Base-by-base conservation (phyloP, 2,113 vertebrate species). In the Chaetodon auriga region DNA sequence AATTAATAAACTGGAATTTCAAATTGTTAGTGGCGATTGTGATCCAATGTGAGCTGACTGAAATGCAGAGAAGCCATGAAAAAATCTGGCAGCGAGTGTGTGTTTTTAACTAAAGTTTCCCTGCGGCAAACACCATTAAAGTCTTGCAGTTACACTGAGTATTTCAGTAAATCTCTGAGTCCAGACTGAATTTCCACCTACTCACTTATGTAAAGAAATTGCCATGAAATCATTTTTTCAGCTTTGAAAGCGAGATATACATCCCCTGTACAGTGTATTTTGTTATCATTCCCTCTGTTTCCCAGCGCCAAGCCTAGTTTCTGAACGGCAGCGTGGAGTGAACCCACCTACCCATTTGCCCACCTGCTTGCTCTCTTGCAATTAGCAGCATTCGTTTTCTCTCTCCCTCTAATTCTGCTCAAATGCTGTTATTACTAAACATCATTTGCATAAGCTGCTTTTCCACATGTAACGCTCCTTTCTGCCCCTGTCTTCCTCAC, bases 381-480 rank as follows among this genome's bases (percentile, higher is more conserved):
- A 94, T 93, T 92, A 93, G 86, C 75, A 61, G 38, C 75, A 45
- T 84, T 90, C 25, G 23, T 75, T 80, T 70, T 84, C 88, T 68
- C 81, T 80, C 78, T 78, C 75, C 58, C 35, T 21, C 83, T 86
- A 84, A 89, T 79, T 81, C 84, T 64, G 65, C 90, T 80, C 78
- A 76, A 91, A 91, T 84, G 85, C 84, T 87, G 84, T 91, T 92
- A 93, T 92, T 90, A 89, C 83, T 63, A 82, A 87, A 84, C 87
- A 82, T 63, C 64, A 90, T 92, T 92, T 93, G 85, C 89, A 92
- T 93, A 93, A 93, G 90, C 91, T 81, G 89, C 80, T 91, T 94
- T 92, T 85, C 87, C 73, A 75, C 87, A 85, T 84, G 81, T 80
- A 79, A 82, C 43, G 18, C 90, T 88, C 54, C 61, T 89, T 92